Evolutionary conservation across 2,888 invertebrate species (phyloP), one percentile per base, ranked within the genome.

Genomic region (Phymatocera aterrima): DNA sequence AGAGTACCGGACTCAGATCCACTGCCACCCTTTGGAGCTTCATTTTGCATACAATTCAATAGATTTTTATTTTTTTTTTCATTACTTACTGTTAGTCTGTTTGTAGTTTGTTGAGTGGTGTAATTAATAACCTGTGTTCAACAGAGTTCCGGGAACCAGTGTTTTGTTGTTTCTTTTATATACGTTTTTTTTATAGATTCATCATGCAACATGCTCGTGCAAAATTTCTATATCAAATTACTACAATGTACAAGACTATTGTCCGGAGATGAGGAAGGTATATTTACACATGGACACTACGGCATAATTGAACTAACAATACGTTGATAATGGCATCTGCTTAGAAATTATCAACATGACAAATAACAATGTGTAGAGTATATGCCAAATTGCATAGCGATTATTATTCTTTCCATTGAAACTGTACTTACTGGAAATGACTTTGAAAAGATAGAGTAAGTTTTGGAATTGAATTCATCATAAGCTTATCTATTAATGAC

Each of bases 1-100:
- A 89, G 84, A 65, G 89, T 88, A 85, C 90, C 89, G 78, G 89
- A 88, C 81, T 90, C 90, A 70, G 89, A 88, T 82, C 89, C 87
- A 81, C 84, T 84, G 81, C 88, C 87, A 83, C 87, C 89, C 84
- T 87, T 88, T 57, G 88, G 88, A 86, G 88, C 89, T 89, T 89
- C 79, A 83, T 65, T 61, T 78, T 77, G 79, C 82, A 80, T 79
- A 82, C 81, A 82, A 83, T 79, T 82, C 81, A 83, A 81, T 79
- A 68, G 79, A 78, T 82, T 81, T 84, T 60, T 46, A 57, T 72
- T 60, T 82, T 81, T 84, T 60, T 46, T 43, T 72, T 60, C 80
- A 84, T 84, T 84, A 84, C 78, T 78, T 77, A 80, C 84, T 86
- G 88, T 87, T 85, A 86, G 85, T 84, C 80, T 79, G 46, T 77